Evolutionary conservation across 2,888 invertebrate genomes (phyloP), one percentile per base, ranked within the genome.

Genomic region (Macrosoma leucophasiata): DNA sequence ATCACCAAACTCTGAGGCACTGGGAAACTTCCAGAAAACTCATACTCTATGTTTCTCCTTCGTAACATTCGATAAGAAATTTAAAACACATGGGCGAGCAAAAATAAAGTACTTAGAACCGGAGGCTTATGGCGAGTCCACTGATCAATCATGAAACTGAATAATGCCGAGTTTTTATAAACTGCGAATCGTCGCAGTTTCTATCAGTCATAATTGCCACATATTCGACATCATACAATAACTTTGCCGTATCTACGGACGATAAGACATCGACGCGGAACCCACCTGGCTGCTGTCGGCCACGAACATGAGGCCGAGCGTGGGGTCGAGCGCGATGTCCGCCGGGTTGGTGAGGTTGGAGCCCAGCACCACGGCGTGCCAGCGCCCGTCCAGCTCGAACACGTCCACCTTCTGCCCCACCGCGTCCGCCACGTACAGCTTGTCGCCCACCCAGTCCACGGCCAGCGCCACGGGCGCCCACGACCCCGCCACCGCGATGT

Each of bases 391-490:
- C 48, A 97, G 79, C 67, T 96, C 96, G 62, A 97, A 95, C 1
- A 98, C 92, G 64, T 97, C 97, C 36, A 99, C 91, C 62, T 82
- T 96, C 68, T 96, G 95, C 0, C 96, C 96, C 12, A 96, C 87
- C 11, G 93, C 90, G 70, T 98, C 98, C 0, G 95, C 95, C 11
- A 97, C 94, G 75, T 98, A 98, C 5, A 99, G 86, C 68, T 97
- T 98, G 68, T 96, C 93, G 0, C 96, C 96, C 23, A 98, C 90
- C 96, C 98, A 99, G 79, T 98, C 98, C 9, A 98, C 93, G 5
- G 98, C 97, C 29, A 98, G 69, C 0, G 96, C 92, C 0, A 94
- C 92, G 0, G 96, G 96, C 0, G 93, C 88, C 95, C 96, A 96
- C 0, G 94, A 93, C 0, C 94, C 94, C 0, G 94, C 90, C 15